Conservation (phyloP, 2,113 vertebrate genomes). For the Isichthys henryi region DNA sequence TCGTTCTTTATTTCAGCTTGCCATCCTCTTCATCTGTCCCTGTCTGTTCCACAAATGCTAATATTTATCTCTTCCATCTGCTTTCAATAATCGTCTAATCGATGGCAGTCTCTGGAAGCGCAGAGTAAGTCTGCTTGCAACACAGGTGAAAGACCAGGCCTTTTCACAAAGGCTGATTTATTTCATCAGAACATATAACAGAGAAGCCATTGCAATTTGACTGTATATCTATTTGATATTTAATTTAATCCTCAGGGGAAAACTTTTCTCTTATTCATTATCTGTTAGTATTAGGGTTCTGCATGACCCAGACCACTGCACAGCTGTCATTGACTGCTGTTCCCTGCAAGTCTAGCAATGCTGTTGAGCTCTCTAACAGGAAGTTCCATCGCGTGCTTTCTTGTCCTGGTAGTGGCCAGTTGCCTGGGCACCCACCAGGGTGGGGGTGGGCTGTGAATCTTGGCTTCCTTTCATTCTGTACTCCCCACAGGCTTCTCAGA, state of each 20-base stretch:
- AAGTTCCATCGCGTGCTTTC: neutral
- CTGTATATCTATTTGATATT: neutral
- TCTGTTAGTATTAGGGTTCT: neutral
- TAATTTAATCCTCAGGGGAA: neutral
- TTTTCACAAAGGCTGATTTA: neutral
- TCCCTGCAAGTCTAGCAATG: neutral
- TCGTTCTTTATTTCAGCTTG: neutral
- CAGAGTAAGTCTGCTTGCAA: neutral
- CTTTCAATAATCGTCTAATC: neutral
- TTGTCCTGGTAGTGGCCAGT: neutral
- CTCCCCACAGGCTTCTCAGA: neutral
- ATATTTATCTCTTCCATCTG: neutral
- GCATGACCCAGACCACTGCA: neutral
- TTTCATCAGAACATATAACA: neutral
- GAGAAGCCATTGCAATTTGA: neutral
- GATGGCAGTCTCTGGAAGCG: neutral
- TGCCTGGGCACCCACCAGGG: neutral
- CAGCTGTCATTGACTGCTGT: neutral
- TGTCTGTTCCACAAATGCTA: neutral
- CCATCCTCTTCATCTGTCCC: neutral
- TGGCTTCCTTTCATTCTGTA: neutral
- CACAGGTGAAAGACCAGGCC: neutral
- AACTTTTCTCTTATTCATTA: neutral
- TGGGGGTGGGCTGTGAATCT: neutral
- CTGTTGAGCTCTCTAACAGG: neutral